Percentiles rank a stretch among this genome's conserved stretches.
Evolutionary conservation across 1,140 invertebrate species (phyloP).

Genomic region (Hylaeus volcanicus): DNA sequence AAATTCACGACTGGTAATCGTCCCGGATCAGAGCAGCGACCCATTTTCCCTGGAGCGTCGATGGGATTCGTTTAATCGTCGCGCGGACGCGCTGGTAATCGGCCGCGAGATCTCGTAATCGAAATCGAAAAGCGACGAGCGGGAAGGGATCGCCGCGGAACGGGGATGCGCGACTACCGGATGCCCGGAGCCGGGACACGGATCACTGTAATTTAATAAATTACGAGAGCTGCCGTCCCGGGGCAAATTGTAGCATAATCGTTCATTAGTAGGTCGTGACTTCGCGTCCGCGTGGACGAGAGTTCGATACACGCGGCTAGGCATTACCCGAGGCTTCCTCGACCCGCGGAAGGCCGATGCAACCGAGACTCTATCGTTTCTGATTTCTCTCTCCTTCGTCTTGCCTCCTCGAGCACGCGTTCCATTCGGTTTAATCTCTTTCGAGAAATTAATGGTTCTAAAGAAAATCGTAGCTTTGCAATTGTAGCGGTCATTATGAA

Average conservation of each 20-base stretch:
- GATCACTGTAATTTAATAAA: conserved; percentile 81
- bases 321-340: conserved; percentile 11
- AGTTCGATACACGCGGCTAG: conserved; percentile 8
- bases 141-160: conserved; percentile 53
- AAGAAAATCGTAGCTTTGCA: no score
- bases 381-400: no score
- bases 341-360: neutral
- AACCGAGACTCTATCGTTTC: neutral
- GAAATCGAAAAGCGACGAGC: conserved; percentile 62
- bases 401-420: neutral
- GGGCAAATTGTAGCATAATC: conserved; percentile 80
- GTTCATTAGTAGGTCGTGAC: conserved; percentile 81
- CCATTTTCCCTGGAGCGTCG: neutral
- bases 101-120: conserved; percentile 46
- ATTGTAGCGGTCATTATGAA: no score
- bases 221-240: conserved; percentile 78
- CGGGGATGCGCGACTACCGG: conserved; percentile 72
- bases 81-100: neutral
- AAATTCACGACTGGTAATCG: neutral
- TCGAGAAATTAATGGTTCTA: no score
- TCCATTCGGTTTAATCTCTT: neutral
- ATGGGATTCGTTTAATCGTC: conserved; percentile 20
- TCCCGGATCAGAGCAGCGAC: neutral
- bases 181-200: conserved; percentile 68
- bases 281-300: conserved; percentile 56